These are phyloP conservation scores for Cheumatopsyche charites DNA, from an alignment of 1,140 invertebrate genomes.

Conservation along the genomic window DNA sequence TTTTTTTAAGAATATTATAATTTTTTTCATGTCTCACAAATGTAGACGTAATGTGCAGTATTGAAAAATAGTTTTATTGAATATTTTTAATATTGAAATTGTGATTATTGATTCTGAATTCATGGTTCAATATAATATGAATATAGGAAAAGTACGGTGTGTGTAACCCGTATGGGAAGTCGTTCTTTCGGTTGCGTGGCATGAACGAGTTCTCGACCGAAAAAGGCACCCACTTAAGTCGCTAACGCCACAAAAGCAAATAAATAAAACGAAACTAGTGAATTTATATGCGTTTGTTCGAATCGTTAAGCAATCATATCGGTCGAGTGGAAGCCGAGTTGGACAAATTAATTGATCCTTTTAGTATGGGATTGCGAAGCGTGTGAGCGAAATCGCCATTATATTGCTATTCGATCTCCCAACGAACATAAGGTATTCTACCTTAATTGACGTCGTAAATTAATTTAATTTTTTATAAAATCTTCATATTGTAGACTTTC, in stretches of 20 bases:
- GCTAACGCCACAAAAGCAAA: constrained; percentile 25
- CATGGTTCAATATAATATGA: too few relatives aligned
- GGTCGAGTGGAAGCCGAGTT: neutral
- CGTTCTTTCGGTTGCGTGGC: constrained; percentile 37
- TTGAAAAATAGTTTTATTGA: neutral
- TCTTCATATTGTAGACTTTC: too few relatives aligned
- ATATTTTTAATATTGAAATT: too few relatives aligned
- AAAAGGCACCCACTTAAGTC: constrained; percentile 46
- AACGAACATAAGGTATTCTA: too few relatives aligned
- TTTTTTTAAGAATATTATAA: too few relatives aligned
- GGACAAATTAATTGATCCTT: too few relatives aligned
- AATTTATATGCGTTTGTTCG: constrained; percentile 22
- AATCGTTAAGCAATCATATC: constrained; percentile 12
- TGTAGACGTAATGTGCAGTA: too few relatives aligned
- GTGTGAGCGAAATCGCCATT: constrained; percentile 10
- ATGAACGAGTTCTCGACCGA: constrained; percentile 35
- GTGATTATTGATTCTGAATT: too few relatives aligned
- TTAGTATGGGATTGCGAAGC: neutral
- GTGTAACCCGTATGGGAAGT: constrained; percentile 30
- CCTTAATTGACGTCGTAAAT: too few relatives aligned
- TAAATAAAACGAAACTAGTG: constrained; percentile 22
- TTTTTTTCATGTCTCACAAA: too few relatives aligned
- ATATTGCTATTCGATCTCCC: too few relatives aligned
- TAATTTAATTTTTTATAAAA: too few relatives aligned
- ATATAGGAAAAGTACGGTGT: neutral